Evolutionary conservation across 2,797 vertebrate species (phyloP), one percentile per base, ranked within the genome.

Genomic region (Pelochelys cantorii): DNA sequence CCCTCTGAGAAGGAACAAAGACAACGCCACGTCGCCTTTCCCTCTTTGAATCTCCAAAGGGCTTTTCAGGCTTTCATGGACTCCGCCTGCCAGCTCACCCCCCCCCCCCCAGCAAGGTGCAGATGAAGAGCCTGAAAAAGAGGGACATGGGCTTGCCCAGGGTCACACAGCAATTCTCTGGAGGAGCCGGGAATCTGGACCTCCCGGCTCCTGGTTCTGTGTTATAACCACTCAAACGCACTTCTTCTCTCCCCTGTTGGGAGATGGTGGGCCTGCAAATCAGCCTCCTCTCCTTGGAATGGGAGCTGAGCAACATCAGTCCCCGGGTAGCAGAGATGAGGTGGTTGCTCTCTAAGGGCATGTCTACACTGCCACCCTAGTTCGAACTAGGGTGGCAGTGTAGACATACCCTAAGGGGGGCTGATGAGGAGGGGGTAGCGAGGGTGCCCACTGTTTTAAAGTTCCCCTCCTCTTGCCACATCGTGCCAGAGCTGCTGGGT

Each of bases 191-290:
- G 13, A n/a, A 12, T 22, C 57, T 11, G 25, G 7, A 5, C 57
- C 42, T n/a, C 34, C 42, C 37, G 18, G 14, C 31, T 48, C 0
- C 0, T 84, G 11, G 11, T 37, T 74, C 62, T 42, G 31, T 42
- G 34, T 29, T 59, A 59, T 60, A 27, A 9, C 31, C 31, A 75
- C 52, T 13, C 18, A 27, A 25, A 55, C 57, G 37, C 13, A 27
- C 29, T 48, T 29, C 29, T n/a, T 34, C n/a, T 27, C 57, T 42
- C 52, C 25, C 54, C 12, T 20, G 11, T 27, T 34, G 25, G 25
- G 25, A 59, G 55, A 42, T 1, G 7, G 55, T 23, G 27, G 55
- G 59, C 23, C 34, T 18, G 34, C 13, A 15, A 27, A 42, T 81
- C 79, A 42, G 34, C 17, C 17, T 59, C 5, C 27, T 18, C 7